These are phyloP conservation scores for Keiferia lycopersicella DNA, from an alignment of 2,888 invertebrate species.

Conservation along the genomic window DNA sequence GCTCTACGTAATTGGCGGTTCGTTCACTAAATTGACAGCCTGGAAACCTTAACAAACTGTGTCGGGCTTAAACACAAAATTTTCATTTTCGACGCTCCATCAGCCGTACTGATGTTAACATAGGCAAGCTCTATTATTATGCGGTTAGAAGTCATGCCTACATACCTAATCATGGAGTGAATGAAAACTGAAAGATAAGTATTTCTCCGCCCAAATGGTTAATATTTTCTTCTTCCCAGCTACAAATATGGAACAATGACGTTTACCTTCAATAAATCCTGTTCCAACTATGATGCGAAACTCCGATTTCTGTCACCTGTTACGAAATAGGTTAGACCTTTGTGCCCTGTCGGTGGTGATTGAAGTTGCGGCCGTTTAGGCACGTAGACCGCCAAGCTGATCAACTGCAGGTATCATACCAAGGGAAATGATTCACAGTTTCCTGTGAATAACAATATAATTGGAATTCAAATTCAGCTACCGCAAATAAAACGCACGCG, in stretches of 20 bases:
- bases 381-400: not conserved
- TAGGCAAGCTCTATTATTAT: not conserved
- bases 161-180: not conserved
- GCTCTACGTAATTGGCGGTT: conserved; percentile 21
- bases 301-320: not conserved
- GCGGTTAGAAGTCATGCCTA: not conserved
- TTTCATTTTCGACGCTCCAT: not conserved
- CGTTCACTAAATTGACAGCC: conserved; percentile 24
- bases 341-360: not conserved
- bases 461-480: too few species aligned
- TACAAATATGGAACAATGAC: not conserved
- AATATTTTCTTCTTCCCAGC: not conserved
- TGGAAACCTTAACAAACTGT: conserved; percentile 17
- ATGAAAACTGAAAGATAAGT: not conserved
- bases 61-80: not conserved
- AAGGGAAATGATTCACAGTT: not conserved
- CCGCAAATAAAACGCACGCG: too few species aligned
- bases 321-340: not conserved
- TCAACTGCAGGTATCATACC: not conserved
- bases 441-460: too few species aligned
- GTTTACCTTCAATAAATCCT: not conserved
- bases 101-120: not conserved
- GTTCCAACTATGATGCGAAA: not conserved
- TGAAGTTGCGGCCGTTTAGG: not conserved
- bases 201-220: too few species aligned